A percentile compares a stretch with the other conserved stretches of the same genome.
These are phyloP conservation scores for Hystrix brachyura DNA, from an alignment of 2,113 vertebrate species.

Conservation along the genomic window DNA sequence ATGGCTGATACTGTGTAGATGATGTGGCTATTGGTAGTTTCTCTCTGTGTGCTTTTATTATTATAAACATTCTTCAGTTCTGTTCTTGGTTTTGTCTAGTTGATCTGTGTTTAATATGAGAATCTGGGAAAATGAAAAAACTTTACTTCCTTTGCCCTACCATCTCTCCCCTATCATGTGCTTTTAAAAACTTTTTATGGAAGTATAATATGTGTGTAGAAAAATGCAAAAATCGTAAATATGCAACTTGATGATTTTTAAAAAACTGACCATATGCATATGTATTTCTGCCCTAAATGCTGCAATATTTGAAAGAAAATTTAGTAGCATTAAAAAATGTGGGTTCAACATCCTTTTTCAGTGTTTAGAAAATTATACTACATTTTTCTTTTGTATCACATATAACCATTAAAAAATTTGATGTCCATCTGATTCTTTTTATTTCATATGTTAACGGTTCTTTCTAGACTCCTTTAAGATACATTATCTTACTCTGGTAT, in stretches of 20 bases:
- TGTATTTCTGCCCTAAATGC: not conserved
- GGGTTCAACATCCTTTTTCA: constrained; percentile 20
- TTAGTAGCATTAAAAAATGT: constrained; percentile 18
- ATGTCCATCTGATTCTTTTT: not conserved
- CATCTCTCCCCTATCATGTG: not conserved
- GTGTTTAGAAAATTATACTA: constrained; percentile 17
- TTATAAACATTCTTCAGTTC: constrained; percentile 2
- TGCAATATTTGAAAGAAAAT: not conserved
- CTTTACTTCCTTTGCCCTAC: not conserved
- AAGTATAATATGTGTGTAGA: not conserved
- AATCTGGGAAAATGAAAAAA: constrained; percentile 40
- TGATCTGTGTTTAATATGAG: constrained; percentile 37
- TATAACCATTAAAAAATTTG: not conserved
- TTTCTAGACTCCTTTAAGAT: not conserved
- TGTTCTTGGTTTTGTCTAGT: constrained; percentile 17
- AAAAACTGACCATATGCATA: not conserved
- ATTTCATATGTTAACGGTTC: constrained; percentile 12
- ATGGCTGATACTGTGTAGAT: not conserved
- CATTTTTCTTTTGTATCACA: constrained; percentile 11
- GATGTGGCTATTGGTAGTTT: not conserved
- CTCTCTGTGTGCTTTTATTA: not conserved
- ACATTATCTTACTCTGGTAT: constrained; percentile 6
- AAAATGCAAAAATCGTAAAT: constrained; percentile 3
- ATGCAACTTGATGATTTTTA: not conserved
- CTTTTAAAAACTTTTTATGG: constrained; percentile 3